Conservation (phyloP, 2,797 vertebrate genomes). For the Myotis findleyi region DNA sequence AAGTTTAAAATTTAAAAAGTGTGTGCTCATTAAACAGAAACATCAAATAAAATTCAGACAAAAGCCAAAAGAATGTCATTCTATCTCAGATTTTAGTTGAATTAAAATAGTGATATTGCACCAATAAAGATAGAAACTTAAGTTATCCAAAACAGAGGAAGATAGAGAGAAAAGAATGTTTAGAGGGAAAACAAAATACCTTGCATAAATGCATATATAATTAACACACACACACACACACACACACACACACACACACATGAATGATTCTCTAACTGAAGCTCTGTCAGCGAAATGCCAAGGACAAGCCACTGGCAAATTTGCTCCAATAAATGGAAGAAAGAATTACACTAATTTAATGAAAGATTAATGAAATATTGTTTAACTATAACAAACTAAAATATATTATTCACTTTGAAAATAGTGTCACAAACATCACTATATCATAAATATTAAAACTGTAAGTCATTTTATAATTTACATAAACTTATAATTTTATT, state of each 20-base stretch:
- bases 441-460: neutral
- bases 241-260: neutral
- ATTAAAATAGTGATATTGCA: neutral
- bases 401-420: neutral
- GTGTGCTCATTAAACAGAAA: slow-evolving; percentile 63
- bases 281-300: neutral
- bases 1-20: slow-evolving; percentile 68
- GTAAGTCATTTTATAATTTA: neutral
- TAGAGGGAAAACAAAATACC: neutral
- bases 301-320: neutral
- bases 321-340: neutral
- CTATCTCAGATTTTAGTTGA: slow-evolving; percentile 42
- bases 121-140: neutral
- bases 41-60: slow-evolving; percentile 13
- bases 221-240: neutral
- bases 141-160: neutral
- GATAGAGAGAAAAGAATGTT: neutral
- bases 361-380: neutral
- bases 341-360: neutral
- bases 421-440: neutral
- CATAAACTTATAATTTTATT: neutral
- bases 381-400: neutral
- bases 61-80: slow-evolving; percentile 11
- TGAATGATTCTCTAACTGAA: neutral
- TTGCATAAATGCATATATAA: neutral